A percentile compares a stretch with the other conserved stretches of the same genome.
phyloP scores from a whole-genome alignment of 2,113 vertebrate genomes.

The Holacanthus passer region DNA sequence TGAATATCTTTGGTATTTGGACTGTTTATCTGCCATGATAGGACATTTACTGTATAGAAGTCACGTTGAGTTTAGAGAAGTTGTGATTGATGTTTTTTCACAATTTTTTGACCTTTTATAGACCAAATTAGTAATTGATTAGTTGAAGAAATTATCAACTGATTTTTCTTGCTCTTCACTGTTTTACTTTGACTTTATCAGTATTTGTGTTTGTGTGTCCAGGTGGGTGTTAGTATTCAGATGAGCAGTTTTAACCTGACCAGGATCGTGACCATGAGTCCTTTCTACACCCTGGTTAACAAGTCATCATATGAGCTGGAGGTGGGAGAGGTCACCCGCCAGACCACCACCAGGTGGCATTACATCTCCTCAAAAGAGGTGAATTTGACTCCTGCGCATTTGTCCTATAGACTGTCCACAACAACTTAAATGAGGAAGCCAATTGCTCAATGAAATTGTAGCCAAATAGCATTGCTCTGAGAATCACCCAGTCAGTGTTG shows the following conservation, averaged over 20 bases:
- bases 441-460: too few relatives aligned
- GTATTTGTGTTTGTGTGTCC: constrained; percentile 8
- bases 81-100: not conserved
- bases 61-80: not conserved
- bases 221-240: constrained; percentile 96
- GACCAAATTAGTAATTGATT: not conserved
- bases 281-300: constrained; percentile 95
- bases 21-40: too few relatives aligned
- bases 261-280: constrained; percentile 93
- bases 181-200: not conserved
- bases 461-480: not conserved
- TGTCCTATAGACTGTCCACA: too few relatives aligned
- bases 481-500: not conserved
- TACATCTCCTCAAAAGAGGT: constrained; percentile 93
- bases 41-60: not conserved
- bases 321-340: constrained; percentile 89
- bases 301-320: constrained; percentile 93
- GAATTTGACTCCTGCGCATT: constrained; percentile 74
- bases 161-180: not conserved
- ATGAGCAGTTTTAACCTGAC: constrained; percentile 98
- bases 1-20: not conserved
- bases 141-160: not conserved
- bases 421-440: not conserved
- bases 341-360: constrained; percentile 87
- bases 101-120: not conserved